A percentile compares a stretch with the other conserved stretches of the same genome.
Conservation (phyloP, 1,140 invertebrate species). For the Drosophila kanapiae region DNA sequence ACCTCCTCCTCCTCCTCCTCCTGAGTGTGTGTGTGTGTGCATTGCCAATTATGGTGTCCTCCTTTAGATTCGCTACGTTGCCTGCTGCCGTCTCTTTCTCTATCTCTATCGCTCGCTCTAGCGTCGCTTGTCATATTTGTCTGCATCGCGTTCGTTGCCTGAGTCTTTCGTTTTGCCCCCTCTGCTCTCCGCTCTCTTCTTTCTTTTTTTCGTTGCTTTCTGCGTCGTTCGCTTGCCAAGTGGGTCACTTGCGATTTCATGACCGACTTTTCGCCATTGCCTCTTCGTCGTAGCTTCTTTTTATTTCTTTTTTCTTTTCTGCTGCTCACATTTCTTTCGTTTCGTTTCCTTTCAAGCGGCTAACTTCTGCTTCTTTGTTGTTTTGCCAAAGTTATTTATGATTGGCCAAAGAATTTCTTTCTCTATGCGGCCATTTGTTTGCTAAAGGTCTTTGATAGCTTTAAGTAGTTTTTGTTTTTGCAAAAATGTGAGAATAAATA, state of each 20-base stretch:
- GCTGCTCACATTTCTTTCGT: constrained; percentile 39
- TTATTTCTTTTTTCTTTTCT: constrained; percentile 18
- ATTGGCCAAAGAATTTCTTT: constrained; percentile 70
- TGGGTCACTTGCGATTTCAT: constrained; percentile 83
- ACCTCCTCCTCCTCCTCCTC: constrained; percentile 1
- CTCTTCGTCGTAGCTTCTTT: constrained; percentile 40
- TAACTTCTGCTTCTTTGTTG: constrained; percentile 41
- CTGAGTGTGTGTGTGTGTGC: constrained; percentile 52
- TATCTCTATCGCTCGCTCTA: constrained; percentile 55
- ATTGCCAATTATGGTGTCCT: constrained; percentile 81
- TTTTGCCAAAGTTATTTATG: constrained; percentile 64
- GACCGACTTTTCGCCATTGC: constrained; percentile 72
- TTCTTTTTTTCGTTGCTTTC: constrained; percentile 15
- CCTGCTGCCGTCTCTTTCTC: constrained; percentile 26
- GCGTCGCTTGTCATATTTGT: constrained; percentile 76
- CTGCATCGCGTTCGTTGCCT: constrained; percentile 76
- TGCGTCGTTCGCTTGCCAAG: constrained; percentile 73
- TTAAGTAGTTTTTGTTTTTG: background rate
- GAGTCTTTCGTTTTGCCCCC: constrained; percentile 70
- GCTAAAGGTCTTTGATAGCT: constrained; percentile 36
- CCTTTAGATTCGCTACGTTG: constrained; percentile 74
- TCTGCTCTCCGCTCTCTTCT: constrained; percentile 16
- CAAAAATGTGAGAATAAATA: constrained; percentile 36
- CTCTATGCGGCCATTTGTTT: constrained; percentile 23
- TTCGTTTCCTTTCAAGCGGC: constrained; percentile 31